Conservation (phyloP, 2,113 vertebrate genomes). For the Macheiramphus alcinus region DNA sequence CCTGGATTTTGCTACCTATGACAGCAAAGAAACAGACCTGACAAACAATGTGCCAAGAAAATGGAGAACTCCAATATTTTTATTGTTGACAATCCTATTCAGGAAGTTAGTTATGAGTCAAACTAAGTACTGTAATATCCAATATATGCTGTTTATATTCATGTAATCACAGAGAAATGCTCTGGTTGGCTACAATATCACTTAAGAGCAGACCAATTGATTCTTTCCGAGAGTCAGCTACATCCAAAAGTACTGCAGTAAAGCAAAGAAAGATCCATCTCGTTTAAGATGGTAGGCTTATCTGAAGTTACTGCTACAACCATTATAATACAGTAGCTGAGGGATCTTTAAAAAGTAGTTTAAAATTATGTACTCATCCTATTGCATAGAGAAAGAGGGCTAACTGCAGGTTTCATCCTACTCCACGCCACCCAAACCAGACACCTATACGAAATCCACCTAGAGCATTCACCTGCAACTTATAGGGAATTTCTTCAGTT, state of each 20-base stretch:
- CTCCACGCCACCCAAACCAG: not conserved
- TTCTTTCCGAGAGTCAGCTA: not conserved
- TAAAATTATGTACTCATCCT: not conserved
- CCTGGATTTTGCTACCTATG: slow-evolving; percentile 1
- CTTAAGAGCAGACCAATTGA: not conserved
- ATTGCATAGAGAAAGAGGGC: not conserved
- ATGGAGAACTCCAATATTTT: not conserved
- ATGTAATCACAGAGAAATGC: not conserved
- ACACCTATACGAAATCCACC: not conserved
- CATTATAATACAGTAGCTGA: not conserved
- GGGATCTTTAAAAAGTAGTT: not conserved
- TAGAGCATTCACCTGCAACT: not conserved
- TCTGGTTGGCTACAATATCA: not conserved
- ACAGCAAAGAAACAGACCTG: not conserved
- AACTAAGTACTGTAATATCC: not conserved
- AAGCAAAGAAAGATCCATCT: not conserved
- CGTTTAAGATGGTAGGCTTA: not conserved
- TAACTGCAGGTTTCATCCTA: not conserved
- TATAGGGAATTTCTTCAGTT: not conserved
- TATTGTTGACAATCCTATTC: not conserved
- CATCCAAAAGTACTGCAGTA: not conserved
- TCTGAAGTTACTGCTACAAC: not conserved
- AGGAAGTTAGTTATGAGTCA: not conserved
- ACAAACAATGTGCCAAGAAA: not conserved
- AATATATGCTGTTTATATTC: not conserved